A percentile compares a stretch with the other conserved stretches of the same genome.
phyloP scores from a whole-genome alignment of 2,888 invertebrate species.

The Drosophila antonietae region DNA sequence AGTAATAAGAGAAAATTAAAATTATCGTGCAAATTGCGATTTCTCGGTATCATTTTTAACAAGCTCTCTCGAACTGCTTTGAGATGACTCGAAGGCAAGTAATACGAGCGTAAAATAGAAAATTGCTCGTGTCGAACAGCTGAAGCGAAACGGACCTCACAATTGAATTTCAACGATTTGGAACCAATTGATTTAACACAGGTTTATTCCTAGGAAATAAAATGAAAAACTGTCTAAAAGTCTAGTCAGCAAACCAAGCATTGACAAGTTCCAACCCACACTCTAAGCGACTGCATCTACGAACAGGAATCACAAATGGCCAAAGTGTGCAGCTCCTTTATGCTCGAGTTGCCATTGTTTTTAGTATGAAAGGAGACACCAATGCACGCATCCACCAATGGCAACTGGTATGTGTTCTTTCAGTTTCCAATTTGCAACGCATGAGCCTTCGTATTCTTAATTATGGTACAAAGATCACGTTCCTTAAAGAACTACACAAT shows the following conservation, averaged over 20 bases:
- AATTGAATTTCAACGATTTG: conserved; percentile 74
- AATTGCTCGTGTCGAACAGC: conserved; percentile 65
- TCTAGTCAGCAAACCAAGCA: conserved; percentile 36
- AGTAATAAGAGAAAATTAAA: conserved; percentile 50
- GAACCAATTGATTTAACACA: conserved; percentile 76
- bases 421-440: conserved; percentile 73
- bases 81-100: conserved; percentile 22
- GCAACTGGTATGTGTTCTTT: conserved; percentile 51
- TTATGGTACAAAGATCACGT: conserved; percentile 60
- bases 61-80: conserved; percentile 40
- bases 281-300: conserved; percentile 23
- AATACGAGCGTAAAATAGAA: conserved; percentile 59
- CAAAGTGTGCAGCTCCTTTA: conserved; percentile 44
- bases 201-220: conserved; percentile 69
- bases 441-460: conserved; percentile 61
- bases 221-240: conserved; percentile 65
- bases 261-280: conserved; percentile 36
- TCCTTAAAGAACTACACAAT: conserved; percentile 26
- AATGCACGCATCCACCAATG: conserved; percentile 29
- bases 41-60: conserved; percentile 53
- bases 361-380: conserved; percentile 42
- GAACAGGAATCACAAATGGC: conserved; percentile 29
- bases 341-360: conserved; percentile 29
- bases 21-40: conserved; percentile 73
- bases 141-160: conserved; percentile 59